A percentile compares a stretch with the other conserved stretches of the same genome.
phyloP scores from a whole-genome alignment of 1,140 invertebrate species.

The Caenorhabditis inopinata region DNA sequence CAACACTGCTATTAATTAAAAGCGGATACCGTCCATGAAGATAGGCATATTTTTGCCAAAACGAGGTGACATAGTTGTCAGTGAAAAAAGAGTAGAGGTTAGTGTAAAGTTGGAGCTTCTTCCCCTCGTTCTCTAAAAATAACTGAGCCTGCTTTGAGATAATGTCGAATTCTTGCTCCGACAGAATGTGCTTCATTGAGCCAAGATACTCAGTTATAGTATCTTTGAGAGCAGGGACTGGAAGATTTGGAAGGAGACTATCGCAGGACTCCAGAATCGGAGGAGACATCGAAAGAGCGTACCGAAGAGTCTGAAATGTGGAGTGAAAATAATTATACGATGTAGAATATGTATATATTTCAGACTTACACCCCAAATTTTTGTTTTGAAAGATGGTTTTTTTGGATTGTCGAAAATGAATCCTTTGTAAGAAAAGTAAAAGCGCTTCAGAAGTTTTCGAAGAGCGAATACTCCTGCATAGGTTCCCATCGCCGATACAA shows the following conservation, averaged over 20 bases:
- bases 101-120: conserved; percentile 52
- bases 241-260: conserved; percentile 51
- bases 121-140: conserved; percentile 56
- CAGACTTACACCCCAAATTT: conserved; percentile 61
- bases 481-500: conserved; percentile 45
- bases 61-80: conserved; percentile 58
- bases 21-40: conserved; percentile 52
- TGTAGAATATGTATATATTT: too few species aligned
- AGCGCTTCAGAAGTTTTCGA: conserved; percentile 51
- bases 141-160: conserved; percentile 43
- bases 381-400: conserved; percentile 56
- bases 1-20: conserved; percentile 61
- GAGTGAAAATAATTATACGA: not conserved
- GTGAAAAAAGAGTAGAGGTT: conserved; percentile 44
- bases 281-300: conserved; percentile 43
- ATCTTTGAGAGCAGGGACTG: conserved; percentile 52
- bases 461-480: conserved; percentile 57
- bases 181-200: conserved; percentile 32
- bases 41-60: conserved; percentile 64
- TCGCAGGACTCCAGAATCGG: conserved; percentile 56
- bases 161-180: conserved; percentile 51
- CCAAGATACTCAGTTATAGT: conserved; percentile 40
- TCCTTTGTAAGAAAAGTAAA: conserved; percentile 60
- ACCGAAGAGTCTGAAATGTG: conserved; percentile 45
- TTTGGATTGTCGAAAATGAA: conserved; percentile 61